These are phyloP conservation scores for Plebejus argus DNA, from an alignment of 2,888 invertebrate genomes.

Conservation along the genomic window DNA sequence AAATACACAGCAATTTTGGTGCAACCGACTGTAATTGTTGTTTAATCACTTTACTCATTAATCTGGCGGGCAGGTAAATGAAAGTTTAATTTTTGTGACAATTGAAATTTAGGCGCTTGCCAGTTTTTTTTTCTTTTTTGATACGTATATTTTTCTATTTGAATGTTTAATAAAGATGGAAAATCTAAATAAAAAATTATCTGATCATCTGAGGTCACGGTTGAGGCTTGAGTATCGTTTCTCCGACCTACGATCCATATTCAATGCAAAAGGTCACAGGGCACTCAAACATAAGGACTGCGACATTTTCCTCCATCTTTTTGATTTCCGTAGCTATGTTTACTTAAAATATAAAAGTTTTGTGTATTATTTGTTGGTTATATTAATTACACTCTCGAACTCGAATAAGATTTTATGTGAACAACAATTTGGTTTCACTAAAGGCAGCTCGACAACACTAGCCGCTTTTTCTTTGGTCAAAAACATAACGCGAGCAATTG, in stretches of 20 bases:
- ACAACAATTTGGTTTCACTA: too few relatives aligned
- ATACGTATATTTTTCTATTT: background rate
- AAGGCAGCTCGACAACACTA: too few relatives aligned
- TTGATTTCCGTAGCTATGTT: background rate
- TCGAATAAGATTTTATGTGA: too few relatives aligned
- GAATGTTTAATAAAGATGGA: background rate
- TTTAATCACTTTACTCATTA: slow-evolving; percentile 5
- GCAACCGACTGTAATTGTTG: too few relatives aligned
- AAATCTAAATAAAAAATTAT: background rate
- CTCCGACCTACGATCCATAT: background rate
- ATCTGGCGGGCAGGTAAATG: background rate
- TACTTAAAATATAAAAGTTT: background rate
- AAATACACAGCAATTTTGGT: too few relatives aligned
- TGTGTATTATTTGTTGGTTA: background rate
- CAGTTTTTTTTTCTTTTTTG: background rate
- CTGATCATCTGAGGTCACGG: background rate
- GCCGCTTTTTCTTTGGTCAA: too few relatives aligned
- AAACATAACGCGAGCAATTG: too few relatives aligned
- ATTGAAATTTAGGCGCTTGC: background rate
- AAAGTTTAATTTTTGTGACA: background rate
- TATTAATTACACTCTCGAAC: too few relatives aligned
- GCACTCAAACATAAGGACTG: background rate
- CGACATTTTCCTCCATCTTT: background rate
- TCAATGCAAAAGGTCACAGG: background rate
- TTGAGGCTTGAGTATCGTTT: background rate